phyloP scores from a whole-genome alignment of 2,888 invertebrate genomes.

The Yponomeuta plumbellus region DNA sequence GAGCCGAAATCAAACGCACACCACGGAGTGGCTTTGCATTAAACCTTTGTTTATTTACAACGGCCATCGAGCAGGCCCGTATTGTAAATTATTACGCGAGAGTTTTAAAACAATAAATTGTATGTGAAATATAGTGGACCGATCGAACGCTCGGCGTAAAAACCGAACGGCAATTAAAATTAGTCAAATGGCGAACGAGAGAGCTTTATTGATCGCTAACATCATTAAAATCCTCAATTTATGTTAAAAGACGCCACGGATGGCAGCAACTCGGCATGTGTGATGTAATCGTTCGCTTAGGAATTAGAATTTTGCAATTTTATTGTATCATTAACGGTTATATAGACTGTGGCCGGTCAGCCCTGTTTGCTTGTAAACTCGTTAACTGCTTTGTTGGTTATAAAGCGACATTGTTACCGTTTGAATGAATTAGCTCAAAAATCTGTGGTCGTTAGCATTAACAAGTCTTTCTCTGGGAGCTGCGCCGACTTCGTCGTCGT shows the following conservation, averaged over 20 bases:
- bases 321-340: slow-evolving; percentile 12
- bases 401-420: slow-evolving; percentile 9
- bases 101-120: slow-evolving; percentile 57
- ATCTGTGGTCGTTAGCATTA: background rate
- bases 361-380: slow-evolving; percentile 12
- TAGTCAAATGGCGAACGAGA: slow-evolving; percentile 57
- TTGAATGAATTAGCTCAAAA: slow-evolving; percentile 10
- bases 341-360: slow-evolving; percentile 6
- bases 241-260: slow-evolving; percentile 40
- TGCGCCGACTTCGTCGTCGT: background rate
- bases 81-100: slow-evolving; percentile 55
- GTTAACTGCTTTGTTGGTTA: slow-evolving; percentile 10
- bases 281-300: slow-evolving; percentile 25
- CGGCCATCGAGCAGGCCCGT: slow-evolving; percentile 41
- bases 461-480: background rate
- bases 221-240: slow-evolving; percentile 60
- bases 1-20: slow-evolving; percentile 45
- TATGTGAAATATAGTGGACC: slow-evolving; percentile 48
- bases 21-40: slow-evolving; percentile 44
- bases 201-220: slow-evolving; percentile 51
- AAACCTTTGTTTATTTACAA: slow-evolving; percentile 58
- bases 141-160: slow-evolving; percentile 50
- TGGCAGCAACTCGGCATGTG: slow-evolving; percentile 31
- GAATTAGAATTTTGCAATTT: slow-evolving; percentile 10
- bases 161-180: slow-evolving; percentile 61